Percentiles rank a stretch among this genome's conserved stretches.
Evolutionary conservation across 1,140 invertebrate species (phyloP).

Genomic region (Colletes gigas): DNA sequence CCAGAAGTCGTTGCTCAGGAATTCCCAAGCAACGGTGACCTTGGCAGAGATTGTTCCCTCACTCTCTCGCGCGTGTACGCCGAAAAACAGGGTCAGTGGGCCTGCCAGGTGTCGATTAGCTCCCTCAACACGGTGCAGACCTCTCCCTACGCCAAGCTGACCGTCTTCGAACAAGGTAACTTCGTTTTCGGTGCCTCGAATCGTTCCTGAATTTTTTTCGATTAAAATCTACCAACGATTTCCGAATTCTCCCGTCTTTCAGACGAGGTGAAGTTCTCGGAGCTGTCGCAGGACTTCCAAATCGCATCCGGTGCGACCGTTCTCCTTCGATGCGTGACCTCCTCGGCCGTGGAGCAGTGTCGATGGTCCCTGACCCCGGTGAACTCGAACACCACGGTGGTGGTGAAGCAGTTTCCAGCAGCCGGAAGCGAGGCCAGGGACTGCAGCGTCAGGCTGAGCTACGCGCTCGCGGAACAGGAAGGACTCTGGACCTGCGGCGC

Average conservation of each 20-base stretch:
- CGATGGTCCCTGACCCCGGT: constrained; percentile 78
- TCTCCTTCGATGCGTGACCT: constrained; percentile 75
- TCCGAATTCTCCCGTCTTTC: neutral
- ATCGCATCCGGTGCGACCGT: constrained; percentile 76
- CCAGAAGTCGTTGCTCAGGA: constrained; percentile 67
- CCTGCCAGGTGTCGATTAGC: constrained; percentile 72
- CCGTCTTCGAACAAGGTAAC: constrained; percentile 76
- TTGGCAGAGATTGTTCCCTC: constrained; percentile 77
- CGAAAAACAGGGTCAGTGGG: constrained; percentile 78
- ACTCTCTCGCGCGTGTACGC: constrained; percentile 60
- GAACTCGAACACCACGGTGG: constrained; percentile 77
- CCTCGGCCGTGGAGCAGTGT: constrained; percentile 76
- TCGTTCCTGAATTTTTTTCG: no score
- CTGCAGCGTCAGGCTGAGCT: constrained; percentile 76
- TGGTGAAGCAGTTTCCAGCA: constrained; percentile 77
- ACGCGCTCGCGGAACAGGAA: constrained; percentile 75
- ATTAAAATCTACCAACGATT: neutral
- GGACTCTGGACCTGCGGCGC: constrained; percentile 79
- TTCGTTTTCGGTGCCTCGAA: neutral
- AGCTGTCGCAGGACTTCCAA: constrained; percentile 78
- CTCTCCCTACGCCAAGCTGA: constrained; percentile 68
- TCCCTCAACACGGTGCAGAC: constrained; percentile 69
- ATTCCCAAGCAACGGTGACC: constrained; percentile 75
- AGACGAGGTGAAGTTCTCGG: constrained; percentile 78
- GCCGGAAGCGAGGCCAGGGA: constrained; percentile 74